phyloP scores from a whole-genome alignment of 2,888 invertebrate species.

The Taphrorychus bicolor region DNA sequence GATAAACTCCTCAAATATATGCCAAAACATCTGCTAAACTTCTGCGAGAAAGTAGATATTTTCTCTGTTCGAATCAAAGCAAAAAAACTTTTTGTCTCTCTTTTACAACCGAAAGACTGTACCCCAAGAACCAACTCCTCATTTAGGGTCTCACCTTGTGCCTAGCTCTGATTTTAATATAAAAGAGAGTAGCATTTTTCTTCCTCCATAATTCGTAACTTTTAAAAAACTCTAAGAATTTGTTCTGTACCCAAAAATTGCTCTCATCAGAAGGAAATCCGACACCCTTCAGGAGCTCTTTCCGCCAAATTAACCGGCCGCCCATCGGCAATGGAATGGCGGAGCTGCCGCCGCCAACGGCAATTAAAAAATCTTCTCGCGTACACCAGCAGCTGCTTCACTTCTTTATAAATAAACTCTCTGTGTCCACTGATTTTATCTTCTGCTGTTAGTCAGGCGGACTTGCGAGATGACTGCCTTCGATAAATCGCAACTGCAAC shows the following conservation, averaged over 20 bases:
- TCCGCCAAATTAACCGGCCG: constrained; percentile 1
- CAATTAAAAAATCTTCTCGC: constrained; percentile 35
- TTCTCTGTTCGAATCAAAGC: no score
- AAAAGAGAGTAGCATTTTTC: no score
- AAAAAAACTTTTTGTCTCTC: no score
- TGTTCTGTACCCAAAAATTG: no score
- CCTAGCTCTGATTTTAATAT: no score
- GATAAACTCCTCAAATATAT: no score
- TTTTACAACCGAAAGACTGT: no score
- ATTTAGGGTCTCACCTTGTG: no score
- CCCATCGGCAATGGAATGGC: neutral
- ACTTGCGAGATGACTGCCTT: constrained; percentile 27
- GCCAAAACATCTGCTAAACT: no score
- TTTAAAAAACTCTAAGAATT: neutral
- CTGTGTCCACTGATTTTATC: constrained; percentile 25
- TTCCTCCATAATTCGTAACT: neutral
- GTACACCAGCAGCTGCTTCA: constrained; percentile 25
- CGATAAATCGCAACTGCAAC: constrained; percentile 15
- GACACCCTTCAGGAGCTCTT: neutral
- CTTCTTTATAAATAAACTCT: constrained; percentile 22
- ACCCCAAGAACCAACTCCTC: no score
- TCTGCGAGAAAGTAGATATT: no score
- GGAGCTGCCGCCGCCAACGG: constrained; percentile 8
- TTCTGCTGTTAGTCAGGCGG: constrained; percentile 7
- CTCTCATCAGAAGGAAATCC: neutral